Evolutionary conservation across 2,797 vertebrate species (phyloP).

Genomic region (Acanthis flammea): DNA sequence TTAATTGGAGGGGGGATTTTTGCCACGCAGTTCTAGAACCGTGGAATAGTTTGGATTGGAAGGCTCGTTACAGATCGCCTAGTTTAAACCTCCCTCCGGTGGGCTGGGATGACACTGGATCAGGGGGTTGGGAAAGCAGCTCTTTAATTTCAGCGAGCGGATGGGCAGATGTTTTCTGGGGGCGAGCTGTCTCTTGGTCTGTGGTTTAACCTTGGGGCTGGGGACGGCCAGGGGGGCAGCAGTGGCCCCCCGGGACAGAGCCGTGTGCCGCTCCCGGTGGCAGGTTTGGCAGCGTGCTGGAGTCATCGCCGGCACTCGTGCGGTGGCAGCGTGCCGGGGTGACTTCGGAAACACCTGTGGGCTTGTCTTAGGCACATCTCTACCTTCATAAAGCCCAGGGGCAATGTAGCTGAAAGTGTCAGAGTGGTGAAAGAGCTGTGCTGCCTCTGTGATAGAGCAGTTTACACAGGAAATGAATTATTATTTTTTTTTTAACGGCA

Average conservation of each 20-base stretch:
- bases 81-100: neutral
- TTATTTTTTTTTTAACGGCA: fast-evolving
- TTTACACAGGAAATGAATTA: neutral
- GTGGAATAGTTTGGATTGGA: neutral
- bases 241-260: fast-evolving
- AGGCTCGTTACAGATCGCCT: neutral
- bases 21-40: neutral
- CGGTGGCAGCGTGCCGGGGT: neutral
- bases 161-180: fast-evolving
- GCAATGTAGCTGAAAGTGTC: neutral
- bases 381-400: neutral
- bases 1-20: neutral
- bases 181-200: neutral
- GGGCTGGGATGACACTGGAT: neutral
- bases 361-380: neutral
- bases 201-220: neutral
- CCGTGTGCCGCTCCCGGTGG: fast-evolving
- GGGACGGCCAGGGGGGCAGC: neutral
- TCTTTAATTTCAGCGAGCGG: neutral
- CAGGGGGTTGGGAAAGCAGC: neutral
- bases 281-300: fast-evolving
- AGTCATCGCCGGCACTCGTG: neutral
- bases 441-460: neutral
- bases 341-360: fast-evolving
- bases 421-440: neutral